A percentile compares a stretch with the other conserved stretches of the same genome.
These are phyloP conservation scores for Sebastes glaucus DNA, from an alignment of 2,797 vertebrate species.

Conservation along the genomic window DNA sequence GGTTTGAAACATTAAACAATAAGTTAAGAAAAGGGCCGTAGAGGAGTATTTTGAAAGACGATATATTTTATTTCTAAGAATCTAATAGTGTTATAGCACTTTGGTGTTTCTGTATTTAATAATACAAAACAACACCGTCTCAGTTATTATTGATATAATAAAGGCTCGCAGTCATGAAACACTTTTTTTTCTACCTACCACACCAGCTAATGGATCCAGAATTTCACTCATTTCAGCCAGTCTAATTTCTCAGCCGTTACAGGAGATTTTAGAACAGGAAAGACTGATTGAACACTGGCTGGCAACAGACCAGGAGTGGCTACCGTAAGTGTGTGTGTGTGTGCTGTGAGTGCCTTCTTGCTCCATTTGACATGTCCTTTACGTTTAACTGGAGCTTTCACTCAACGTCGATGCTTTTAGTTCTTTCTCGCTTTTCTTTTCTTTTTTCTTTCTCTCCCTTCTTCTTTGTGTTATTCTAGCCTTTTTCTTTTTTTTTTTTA, in stretches of 20 bases:
- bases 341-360: constrained; percentile 6
- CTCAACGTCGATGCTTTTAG: constrained; percentile 26
- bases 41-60: background rate
- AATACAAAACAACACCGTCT: background rate
- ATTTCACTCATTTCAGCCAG: constrained; percentile 11
- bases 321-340: constrained; percentile 13
- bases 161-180: constrained; percentile 25
- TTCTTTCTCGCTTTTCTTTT: background rate
- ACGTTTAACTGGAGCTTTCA: constrained; percentile 47
- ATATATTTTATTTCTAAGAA: background rate
- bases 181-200: background rate
- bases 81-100: background rate
- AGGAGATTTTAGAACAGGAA: constrained; percentile 40
- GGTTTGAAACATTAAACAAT: background rate
- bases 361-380: constrained; percentile 59
- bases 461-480: constrained; percentile 13
- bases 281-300: constrained; percentile 43
- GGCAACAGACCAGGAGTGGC: constrained; percentile 31
- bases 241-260: constrained; percentile 21
- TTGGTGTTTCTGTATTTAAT: background rate
- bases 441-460: background rate
- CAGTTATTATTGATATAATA: constrained; percentile 20
- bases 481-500: background rate
- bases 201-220: constrained; percentile 39
- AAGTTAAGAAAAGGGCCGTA: background rate